Evolutionary conservation across 2,113 vertebrate genomes (phyloP).

Genomic region (Ophthalmolycus amberensis): DNA sequence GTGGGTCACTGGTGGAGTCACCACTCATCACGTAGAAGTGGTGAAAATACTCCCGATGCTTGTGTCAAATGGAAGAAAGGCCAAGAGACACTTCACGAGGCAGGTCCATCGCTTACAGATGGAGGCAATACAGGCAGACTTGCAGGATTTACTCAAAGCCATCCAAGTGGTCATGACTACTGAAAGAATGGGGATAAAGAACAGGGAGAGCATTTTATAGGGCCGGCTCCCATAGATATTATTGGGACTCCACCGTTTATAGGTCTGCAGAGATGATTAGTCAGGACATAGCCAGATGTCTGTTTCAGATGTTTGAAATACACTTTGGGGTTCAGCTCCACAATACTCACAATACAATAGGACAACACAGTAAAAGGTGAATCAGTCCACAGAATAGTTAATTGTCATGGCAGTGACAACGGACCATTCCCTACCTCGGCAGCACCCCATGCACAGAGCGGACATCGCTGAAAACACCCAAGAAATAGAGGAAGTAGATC

Average conservation of each 20-base stretch:
- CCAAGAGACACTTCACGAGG: not conserved
- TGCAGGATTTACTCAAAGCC: constrained; percentile 8
- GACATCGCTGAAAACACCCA: constrained; percentile 8
- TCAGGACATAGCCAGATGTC: not conserved
- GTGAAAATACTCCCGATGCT: not conserved
- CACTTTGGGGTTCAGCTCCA: not conserved
- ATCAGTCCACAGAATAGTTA: not conserved
- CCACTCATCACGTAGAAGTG: not conserved
- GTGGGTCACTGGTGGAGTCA: not conserved
- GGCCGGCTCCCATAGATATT: not conserved
- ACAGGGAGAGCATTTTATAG: not conserved
- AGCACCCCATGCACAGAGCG: constrained; percentile 2
- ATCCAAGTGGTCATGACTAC: not conserved
- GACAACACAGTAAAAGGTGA: not conserved
- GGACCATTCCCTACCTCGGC: not conserved
- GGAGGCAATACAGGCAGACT: constrained; percentile 3
- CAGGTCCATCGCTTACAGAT: not conserved
- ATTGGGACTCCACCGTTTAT: not conserved
- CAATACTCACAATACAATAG: not conserved
- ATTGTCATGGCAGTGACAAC: not conserved
- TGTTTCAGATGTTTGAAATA: not conserved
- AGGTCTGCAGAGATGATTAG: not conserved
- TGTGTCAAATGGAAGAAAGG: not conserved
- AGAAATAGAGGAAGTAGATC: constrained; percentile 20
- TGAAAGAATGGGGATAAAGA: constrained; percentile 11